A percentile compares a stretch with the other conserved stretches of the same genome.
These are phyloP conservation scores for Balanococcus diminutus DNA, from an alignment of 2,888 invertebrate species.

Conservation along the genomic window DNA sequence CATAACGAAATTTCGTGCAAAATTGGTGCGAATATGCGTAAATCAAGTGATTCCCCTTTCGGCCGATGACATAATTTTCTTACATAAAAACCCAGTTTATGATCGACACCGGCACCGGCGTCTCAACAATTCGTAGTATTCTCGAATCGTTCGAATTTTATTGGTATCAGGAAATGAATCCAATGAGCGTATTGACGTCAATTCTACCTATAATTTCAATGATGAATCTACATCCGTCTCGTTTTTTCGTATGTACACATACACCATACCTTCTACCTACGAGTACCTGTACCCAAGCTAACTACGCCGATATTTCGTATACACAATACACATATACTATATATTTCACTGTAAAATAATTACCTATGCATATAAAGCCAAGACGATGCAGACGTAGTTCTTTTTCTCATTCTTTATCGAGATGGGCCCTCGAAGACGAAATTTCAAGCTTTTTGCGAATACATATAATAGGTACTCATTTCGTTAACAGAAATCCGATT, in stretches of 20 bases:
- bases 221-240: slow-evolving; percentile 42
- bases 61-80: slow-evolving; percentile 19
- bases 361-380: background rate
- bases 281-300: background rate
- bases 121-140: slow-evolving; percentile 19
- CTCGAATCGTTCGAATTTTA: slow-evolving; percentile 31
- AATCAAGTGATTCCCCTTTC: slow-evolving; percentile 18
- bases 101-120: background rate
- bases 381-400: background rate
- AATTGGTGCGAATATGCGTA: slow-evolving; percentile 4
- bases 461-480: background rate
- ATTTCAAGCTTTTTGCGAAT: background rate
- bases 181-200: slow-evolving; percentile 42
- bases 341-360: background rate
- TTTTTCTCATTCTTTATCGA: background rate
- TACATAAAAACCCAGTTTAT: slow-evolving; percentile 38
- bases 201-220: slow-evolving; percentile 27
- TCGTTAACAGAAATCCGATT: slow-evolving; percentile 22
- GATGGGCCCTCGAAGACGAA: background rate
- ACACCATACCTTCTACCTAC: no score
- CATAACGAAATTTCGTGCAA: background rate
- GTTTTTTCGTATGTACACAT: background rate
- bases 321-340: background rate
- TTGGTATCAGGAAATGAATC: slow-evolving; percentile 30
- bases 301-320: background rate